Base-by-base conservation (phyloP, 2,888 invertebrate genomes). In the Ormyrus labotus region DNA sequence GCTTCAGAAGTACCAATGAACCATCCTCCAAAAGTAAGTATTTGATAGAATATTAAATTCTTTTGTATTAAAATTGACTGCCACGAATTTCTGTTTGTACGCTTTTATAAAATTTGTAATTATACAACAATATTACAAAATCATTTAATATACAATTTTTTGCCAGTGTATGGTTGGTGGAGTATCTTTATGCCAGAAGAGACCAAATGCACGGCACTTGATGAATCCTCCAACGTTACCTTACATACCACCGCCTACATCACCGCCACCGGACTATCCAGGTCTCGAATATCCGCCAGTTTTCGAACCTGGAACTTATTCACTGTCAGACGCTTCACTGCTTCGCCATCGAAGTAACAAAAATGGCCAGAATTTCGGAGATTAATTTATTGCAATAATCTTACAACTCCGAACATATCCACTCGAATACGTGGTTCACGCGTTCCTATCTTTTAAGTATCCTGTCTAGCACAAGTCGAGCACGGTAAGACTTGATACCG, bases 271-370 rank as follows among this genome's bases (percentile, higher is more conserved):
- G 5, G 94, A 95, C 86, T 96, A 96, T 91, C 95, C 96, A 77
- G 96, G 95, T 87, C 93, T 96, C 91, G 95, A 96, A 91, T 96
- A 96, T 90, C 96, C 96, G 67, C 96, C 96, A 68, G 95, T 96
- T 55, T 96, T 96, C 91, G 96, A 96, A 90, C 94, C 96, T 0
- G 96, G 96, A 91, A 96, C 95, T 0, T 96, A 96, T 91, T 95
- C 95, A 71, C 92, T 96, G 79, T 93, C 92, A 8, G 92, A 93
- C 87, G 93, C 91, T 50, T 89, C 89, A 5, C 79, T 90, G 48
- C 82, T 89, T 45, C 87, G 88, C 9, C 87, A 85, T 83, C 87
- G 89, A 7, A 68, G 72, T 9, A 34, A 73, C 11, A 82, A 80
- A 70, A 82, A 61, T 47, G 53, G 64, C 19, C 73, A 82, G 34